A percentile compares a stretch with the other conserved stretches of the same genome.
These are phyloP conservation scores for Saccostrea echinata DNA, from an alignment of 1,140 invertebrate genomes.

Conservation along the genomic window DNA sequence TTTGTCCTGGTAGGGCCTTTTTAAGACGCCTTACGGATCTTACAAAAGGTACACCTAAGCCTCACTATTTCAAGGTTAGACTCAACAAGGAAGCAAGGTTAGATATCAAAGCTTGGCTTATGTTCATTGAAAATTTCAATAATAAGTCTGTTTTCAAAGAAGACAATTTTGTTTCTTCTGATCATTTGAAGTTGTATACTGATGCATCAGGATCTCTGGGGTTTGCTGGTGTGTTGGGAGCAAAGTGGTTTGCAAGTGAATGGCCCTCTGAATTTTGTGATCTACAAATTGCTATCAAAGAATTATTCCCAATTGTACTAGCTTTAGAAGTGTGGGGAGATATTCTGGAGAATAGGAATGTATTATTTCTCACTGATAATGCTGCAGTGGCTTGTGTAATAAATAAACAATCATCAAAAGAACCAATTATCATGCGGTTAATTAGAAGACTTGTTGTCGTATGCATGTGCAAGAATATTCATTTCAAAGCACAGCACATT, in stretches of 20 bases:
- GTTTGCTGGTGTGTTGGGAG: too few species aligned
- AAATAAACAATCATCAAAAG: background rate
- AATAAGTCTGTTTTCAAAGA: background rate
- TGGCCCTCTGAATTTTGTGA: too few species aligned
- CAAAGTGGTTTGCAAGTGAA: too few species aligned
- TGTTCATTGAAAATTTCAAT: constrained; percentile 16
- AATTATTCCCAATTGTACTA: too few species aligned
- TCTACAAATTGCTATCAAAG: too few species aligned
- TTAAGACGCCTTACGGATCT: constrained; percentile 7
- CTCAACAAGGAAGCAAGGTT: background rate
- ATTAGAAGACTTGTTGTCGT: too few species aligned
- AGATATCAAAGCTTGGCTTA: background rate
- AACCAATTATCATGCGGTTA: too few species aligned
- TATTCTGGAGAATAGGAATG: background rate
- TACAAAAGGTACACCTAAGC: background rate
- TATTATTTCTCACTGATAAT: background rate
- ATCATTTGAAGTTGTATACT: too few species aligned
- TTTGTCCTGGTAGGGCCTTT: constrained; percentile 40
- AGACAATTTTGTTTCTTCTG: background rate
- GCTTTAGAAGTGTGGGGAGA: too few species aligned
- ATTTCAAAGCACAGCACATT: too few species aligned
- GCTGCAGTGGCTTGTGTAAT: background rate
- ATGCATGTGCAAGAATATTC: too few species aligned
- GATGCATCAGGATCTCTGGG: too few species aligned
- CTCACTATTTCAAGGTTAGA: background rate